phyloP scores from a whole-genome alignment of 2,888 invertebrate genomes.

The Epinotia nisella region DNA sequence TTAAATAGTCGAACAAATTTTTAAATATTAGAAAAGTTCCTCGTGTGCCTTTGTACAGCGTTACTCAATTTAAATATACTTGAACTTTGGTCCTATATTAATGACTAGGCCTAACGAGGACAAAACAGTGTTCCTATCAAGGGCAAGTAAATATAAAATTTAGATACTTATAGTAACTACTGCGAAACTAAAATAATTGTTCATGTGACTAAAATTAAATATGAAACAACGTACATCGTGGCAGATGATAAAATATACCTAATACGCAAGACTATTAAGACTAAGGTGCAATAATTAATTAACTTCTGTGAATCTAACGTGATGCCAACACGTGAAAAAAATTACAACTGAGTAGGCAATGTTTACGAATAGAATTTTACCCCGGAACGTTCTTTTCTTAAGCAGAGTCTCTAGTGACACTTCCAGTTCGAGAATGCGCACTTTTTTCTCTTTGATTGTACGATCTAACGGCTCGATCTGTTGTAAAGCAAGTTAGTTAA shows the following conservation, averaged over 20 bases:
- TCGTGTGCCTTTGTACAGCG: neutral
- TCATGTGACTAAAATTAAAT: conserved; percentile 17
- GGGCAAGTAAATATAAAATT: conserved; percentile 6
- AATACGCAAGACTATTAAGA: conserved; percentile 23
- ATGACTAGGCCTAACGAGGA: conserved; percentile 17
- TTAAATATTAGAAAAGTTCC: neutral
- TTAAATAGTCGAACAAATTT: neutral
- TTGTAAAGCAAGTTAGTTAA: conserved; percentile 41
- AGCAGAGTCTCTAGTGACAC: conserved; percentile 91
- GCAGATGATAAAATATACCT: conserved; percentile 4
- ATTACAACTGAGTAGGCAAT: conserved; percentile 75
- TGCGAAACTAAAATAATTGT: conserved; percentile 1
- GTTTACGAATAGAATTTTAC: conserved; percentile 60
- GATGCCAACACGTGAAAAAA: conserved; percentile 64
- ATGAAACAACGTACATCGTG: neutral
- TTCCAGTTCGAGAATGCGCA: conserved; percentile 93
- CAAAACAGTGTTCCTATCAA: conserved; percentile 19
- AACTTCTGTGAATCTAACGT: conserved; percentile 46
- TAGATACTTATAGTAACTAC: neutral
- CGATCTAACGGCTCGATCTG: conserved; percentile 94
- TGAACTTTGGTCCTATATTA: conserved; percentile 13
- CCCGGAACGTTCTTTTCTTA: conserved; percentile 87
- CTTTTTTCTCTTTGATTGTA: conserved; percentile 92
- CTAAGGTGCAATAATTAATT: conserved; percentile 50
- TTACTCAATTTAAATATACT: conserved; percentile 14